Conservation (phyloP, 2,113 vertebrate genomes). For the Bothrops jararaca region DNA sequence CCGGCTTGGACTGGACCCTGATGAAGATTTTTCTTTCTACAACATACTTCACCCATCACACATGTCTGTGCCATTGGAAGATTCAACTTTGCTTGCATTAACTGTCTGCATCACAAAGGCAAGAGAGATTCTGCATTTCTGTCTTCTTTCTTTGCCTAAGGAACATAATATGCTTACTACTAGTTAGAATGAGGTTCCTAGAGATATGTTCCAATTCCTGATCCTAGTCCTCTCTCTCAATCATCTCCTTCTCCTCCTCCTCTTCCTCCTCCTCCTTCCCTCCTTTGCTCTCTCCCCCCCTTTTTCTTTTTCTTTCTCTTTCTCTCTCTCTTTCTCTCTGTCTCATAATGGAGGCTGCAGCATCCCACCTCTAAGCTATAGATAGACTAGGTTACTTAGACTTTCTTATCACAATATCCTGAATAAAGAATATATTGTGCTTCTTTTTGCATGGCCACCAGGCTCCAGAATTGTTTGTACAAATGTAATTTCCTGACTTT, state of each 20-base stretch:
- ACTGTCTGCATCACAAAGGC: neutral
- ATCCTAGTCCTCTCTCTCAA: neutral
- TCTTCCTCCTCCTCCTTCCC: no score
- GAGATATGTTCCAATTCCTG: neutral
- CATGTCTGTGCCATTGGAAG: neutral
- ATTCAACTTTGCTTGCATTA: neutral
- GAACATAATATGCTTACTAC: neutral
- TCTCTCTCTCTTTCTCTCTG: neutral
- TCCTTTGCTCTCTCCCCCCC: accelerated
- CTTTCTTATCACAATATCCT: neutral
- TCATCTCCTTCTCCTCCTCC: neutral
- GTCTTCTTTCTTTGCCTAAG: neutral
- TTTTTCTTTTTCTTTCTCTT: neutral
- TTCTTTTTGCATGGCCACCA: neutral
- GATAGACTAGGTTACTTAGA: neutral
- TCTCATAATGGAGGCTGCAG: neutral
- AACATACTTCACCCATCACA: neutral
- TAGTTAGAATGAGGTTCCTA: neutral
- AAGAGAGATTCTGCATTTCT: neutral
- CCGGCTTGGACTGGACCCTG: no score
- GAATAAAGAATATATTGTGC: neutral
- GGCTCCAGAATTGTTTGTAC: neutral
- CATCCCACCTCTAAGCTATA: neutral
- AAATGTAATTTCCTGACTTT: neutral
- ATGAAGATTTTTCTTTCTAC: no score